A percentile compares a stretch with the other conserved stretches of the same genome.
phyloP scores from a whole-genome alignment of 2,113 vertebrate species.

The Tapirus terrestris region DNA sequence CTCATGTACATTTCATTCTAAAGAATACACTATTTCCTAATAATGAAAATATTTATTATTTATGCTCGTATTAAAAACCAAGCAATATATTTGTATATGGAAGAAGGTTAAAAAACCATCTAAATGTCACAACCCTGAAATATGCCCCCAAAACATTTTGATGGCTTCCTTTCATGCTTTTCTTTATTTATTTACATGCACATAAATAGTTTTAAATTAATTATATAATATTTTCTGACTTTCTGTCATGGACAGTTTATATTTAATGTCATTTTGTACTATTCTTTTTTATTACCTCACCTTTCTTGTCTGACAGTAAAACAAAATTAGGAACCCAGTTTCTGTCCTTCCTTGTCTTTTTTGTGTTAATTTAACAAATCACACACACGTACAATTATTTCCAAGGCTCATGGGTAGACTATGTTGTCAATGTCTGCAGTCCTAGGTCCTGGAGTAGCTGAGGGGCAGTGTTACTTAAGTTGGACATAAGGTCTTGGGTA shows the following conservation, averaged over 20 bases:
- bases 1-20: not conserved
- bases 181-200: not conserved
- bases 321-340: not conserved
- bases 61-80: not conserved
- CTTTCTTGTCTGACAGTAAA: not conserved
- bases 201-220: not conserved
- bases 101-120: not conserved
- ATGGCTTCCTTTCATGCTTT: not conserved
- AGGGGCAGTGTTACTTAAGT: not conserved
- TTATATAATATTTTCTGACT: not conserved
- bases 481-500: not conserved
- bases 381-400: not conserved
- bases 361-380: not conserved
- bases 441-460: not conserved
- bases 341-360: not conserved
- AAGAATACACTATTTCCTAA: not conserved
- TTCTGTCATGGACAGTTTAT: not conserved
- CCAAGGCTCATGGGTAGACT: not conserved
- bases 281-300: not conserved
- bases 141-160: not conserved
- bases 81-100: not conserved
- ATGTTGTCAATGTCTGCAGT: not conserved
- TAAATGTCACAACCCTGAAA: not conserved
- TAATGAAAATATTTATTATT: not conserved
- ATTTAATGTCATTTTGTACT: not conserved